phyloP scores from a whole-genome alignment of 2,113 vertebrate genomes.

The Sphaerodactylus townsendi region DNA sequence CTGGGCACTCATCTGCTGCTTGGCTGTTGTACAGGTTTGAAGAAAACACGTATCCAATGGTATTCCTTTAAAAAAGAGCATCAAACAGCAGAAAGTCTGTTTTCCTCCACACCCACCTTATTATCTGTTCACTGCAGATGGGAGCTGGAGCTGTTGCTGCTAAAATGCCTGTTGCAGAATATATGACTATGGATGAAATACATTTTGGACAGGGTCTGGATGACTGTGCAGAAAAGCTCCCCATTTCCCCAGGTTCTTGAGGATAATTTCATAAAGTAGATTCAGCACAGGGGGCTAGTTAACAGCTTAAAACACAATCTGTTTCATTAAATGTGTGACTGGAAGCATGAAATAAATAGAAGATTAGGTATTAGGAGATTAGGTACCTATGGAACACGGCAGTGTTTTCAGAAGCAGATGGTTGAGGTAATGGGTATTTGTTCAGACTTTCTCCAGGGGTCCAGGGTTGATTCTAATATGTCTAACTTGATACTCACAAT shows the following conservation, averaged over 20 bases:
- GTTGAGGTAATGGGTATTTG: not conserved
- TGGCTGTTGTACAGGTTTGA: not conserved
- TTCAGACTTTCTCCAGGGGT: not conserved
- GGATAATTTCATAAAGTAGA: not conserved
- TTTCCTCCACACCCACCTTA: not conserved
- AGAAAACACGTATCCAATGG: not conserved
- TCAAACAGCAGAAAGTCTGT: not conserved
- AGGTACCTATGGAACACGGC: not conserved
- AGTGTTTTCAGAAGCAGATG: not conserved
- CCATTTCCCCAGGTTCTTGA: not conserved
- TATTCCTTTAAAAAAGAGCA: not conserved
- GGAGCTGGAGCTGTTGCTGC: not conserved
- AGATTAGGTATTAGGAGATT: not conserved
- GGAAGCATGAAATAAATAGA: not conserved
- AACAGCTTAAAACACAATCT: conserved; percentile 24
- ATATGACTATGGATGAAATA: not conserved
- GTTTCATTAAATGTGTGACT: not conserved
- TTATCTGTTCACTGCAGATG: not conserved
- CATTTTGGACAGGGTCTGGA: not conserved
- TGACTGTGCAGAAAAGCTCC: not conserved
- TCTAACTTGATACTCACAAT: not conserved
- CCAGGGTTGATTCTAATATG: not conserved
- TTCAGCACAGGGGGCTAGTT: not conserved
- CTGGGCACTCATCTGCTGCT: not conserved
- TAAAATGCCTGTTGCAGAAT: not conserved